phyloP scores from a whole-genome alignment of 2,888 invertebrate species.

The Tiliacea aurago region DNA sequence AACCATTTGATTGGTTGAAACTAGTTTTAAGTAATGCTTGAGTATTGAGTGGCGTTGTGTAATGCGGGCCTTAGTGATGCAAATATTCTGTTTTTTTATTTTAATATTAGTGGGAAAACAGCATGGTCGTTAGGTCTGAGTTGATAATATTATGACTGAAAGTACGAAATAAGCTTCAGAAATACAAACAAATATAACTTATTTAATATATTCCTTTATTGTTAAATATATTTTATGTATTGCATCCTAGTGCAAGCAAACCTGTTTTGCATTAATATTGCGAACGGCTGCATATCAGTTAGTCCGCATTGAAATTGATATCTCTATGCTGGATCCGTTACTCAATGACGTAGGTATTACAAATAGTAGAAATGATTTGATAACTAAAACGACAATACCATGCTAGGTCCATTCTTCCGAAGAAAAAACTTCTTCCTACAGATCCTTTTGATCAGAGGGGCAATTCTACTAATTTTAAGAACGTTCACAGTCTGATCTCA shows the following conservation, averaged over 20 bases:
- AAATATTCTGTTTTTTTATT: too few relatives aligned
- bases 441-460: background rate
- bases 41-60: too few relatives aligned
- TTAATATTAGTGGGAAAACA: background rate
- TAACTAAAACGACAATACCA: background rate
- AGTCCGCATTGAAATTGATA: constrained; percentile 31
- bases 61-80: too few relatives aligned
- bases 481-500: too few relatives aligned
- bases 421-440: background rate
- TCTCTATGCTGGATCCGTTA: constrained; percentile 11
- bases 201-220: too few relatives aligned
- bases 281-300: constrained; percentile 18
- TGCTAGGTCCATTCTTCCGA: background rate
- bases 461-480: too few relatives aligned
- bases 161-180: background rate
- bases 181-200: background rate
- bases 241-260: background rate
- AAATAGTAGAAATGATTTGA: background rate
- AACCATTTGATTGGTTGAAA: too few relatives aligned
- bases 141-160: background rate
- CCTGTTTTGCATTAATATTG: constrained; percentile 15
- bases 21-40: too few relatives aligned
- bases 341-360: constrained; percentile 1
- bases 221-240: background rate
- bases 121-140: background rate